Evolutionary conservation across 1,140 invertebrate species (phyloP).

Genomic region (Psix sp.): DNA sequence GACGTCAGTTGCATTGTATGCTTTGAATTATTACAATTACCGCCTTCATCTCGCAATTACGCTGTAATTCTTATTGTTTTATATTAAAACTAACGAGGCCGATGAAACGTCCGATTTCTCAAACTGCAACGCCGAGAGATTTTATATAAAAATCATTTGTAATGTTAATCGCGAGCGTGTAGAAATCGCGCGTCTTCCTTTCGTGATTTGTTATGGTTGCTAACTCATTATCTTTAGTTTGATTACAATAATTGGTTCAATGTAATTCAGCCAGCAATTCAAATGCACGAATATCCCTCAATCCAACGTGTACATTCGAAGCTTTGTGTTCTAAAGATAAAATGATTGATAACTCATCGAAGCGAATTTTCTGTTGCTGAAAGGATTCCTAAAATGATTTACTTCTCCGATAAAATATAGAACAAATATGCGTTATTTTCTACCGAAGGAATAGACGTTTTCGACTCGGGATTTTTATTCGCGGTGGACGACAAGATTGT

Average conservation of each 20-base stretch:
- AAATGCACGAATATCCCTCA: too few species aligned
- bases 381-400: too few species aligned
- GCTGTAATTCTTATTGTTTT: constrained; percentile 40
- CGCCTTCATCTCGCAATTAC: constrained; percentile 30
- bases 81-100: constrained; percentile 41
- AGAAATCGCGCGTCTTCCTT: constrained; percentile 15
- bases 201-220: not conserved
- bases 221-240: not conserved
- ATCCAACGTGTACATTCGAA: too few species aligned
- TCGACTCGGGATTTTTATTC: constrained; percentile 57
- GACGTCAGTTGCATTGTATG: constrained; percentile 51
- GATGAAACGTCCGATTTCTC: constrained; percentile 35
- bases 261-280: too few species aligned
- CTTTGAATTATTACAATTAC: constrained; percentile 54
- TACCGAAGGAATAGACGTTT: too few species aligned
- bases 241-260: not conserved
- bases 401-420: too few species aligned
- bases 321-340: too few species aligned
- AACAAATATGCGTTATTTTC: too few species aligned
- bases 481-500: constrained; percentile 74
- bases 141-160: constrained; percentile 26
- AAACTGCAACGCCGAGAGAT: constrained; percentile 4
- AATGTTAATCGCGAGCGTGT: constrained; percentile 11
- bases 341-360: too few species aligned
- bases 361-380: too few species aligned